Conservation (phyloP, 2,797 vertebrate genomes). For the Hipposideros larvatus region DNA sequence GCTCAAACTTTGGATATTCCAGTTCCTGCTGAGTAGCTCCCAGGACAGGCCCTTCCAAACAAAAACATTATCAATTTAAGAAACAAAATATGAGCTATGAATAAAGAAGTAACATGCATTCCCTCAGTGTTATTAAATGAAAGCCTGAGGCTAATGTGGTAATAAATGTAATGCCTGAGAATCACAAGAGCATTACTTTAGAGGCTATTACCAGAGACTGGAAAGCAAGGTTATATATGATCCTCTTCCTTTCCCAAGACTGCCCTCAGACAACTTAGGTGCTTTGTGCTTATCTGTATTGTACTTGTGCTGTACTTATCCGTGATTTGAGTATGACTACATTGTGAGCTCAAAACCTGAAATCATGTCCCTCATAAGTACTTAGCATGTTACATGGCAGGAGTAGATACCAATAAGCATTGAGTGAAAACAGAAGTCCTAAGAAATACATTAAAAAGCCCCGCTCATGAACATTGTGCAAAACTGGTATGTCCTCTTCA, state of each 20-base stretch:
- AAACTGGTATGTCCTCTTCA: not conserved
- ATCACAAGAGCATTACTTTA: not conserved
- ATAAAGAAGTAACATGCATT: not conserved
- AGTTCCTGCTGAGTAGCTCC: not conserved
- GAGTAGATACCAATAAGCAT: not conserved
- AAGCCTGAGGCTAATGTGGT: not conserved
- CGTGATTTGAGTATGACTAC: not conserved
- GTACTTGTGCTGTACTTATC: not conserved
- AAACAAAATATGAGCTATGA: not conserved
- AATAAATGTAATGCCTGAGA: not conserved
- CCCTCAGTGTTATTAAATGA: not conserved
- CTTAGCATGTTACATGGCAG: not conserved
- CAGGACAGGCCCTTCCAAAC: not conserved
- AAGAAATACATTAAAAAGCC: not conserved
- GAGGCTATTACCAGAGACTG: not conserved
- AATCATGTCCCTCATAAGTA: not conserved
- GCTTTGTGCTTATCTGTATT: not conserved
- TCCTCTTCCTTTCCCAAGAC: not conserved
- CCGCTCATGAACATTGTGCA: not conserved
- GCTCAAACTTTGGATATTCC: not conserved
- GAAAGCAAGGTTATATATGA: not conserved
- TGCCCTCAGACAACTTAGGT: not conserved
- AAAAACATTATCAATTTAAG: constrained; percentile 25
- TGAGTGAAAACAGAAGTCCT: not conserved
- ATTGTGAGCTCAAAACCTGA: not conserved